Conservation (phyloP, 2,888 invertebrate genomes). For the Ophioninae sp. region DNA sequence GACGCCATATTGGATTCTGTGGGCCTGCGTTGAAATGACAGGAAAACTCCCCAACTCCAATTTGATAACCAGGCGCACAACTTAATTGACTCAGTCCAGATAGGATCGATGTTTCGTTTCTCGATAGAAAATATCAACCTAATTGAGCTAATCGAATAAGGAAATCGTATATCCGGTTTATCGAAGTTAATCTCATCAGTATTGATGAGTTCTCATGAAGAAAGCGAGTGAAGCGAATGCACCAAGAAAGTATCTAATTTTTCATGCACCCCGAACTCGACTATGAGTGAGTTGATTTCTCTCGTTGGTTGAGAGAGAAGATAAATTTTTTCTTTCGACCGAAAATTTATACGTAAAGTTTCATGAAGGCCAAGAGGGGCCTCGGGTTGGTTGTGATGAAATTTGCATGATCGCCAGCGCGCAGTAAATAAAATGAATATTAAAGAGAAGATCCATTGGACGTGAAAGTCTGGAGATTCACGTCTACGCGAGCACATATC, state of each 20-base stretch:
- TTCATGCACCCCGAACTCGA: neutral
- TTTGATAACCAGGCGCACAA: neutral
- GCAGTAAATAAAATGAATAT: slow-evolving; percentile 64
- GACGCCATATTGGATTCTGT: no score
- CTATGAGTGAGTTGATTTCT: slow-evolving; percentile 40
- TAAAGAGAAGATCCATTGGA: slow-evolving; percentile 43
- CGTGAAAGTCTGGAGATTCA: slow-evolving; percentile 24
- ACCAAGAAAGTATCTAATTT: slow-evolving; percentile 5
- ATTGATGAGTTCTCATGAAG: neutral
- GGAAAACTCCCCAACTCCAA: no score
- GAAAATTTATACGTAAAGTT: slow-evolving; percentile 47
- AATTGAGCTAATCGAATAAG: neutral
- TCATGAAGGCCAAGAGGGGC: slow-evolving; percentile 15
- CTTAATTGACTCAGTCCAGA: neutral
- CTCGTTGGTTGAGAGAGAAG: slow-evolving; percentile 3
- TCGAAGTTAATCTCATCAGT: neutral
- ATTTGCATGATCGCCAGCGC: slow-evolving; percentile 62
- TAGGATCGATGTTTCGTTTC: neutral
- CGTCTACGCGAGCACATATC: neutral
- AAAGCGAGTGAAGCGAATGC: neutral
- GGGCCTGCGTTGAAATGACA: no score
- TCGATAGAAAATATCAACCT: neutral
- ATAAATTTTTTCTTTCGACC: neutral
- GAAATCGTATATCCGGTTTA: neutral
- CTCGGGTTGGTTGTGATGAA: slow-evolving; percentile 31